Evolutionary conservation across 2,888 invertebrate genomes (phyloP), one percentile per base, ranked within the genome.

Genomic region (Augiades crinisus): DNA sequence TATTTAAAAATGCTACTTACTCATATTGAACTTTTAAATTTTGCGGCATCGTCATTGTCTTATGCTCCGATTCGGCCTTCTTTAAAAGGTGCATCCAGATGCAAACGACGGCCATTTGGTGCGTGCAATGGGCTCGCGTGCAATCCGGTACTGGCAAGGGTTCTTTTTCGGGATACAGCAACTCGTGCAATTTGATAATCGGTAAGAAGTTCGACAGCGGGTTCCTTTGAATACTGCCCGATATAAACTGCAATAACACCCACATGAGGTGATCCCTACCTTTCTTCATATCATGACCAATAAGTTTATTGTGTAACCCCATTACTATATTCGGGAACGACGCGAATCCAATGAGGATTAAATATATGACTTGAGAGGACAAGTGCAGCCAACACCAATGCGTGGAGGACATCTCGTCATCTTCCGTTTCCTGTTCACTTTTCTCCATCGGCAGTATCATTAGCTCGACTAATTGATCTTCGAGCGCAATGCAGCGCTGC

Each of bases 211-310:
- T 97, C 0, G 94, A 93, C 38, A 96, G 81, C 0, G 98, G 96
- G 83, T 98, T 98, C 64, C 98, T 94, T 77, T 98, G 97, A 67
- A 98, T 98, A 70, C 97, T 98, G 41, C 98, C 98, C 0, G 99
- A 98, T 65, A 99, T 97, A 70, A 98, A 99, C 84, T 99, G 99
- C 34, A 99, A 87, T 12, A 99, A 87, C 13, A 98, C 96, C 99
- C 99, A 99, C 99, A 99, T 99, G n/a, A 99, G 88, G 68, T 99
- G 98, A 81, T 99, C 99, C 40, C 99, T 91, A 0, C 98, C 98
- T 78, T 96, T 96, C 55, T 95, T 92, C 72, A 98, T 90, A 69
- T 97, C 96, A 61, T 95, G 91, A 5, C 94, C 94, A 34, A 94
- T 92, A 27, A 96, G 79, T 88, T 95, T 96, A 53, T 95, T 95